Percentiles rank a stretch among this genome's conserved stretches.
These are phyloP conservation scores for Glaucomys volans DNA, from an alignment of 2,113 vertebrate species.

Conservation along the genomic window DNA sequence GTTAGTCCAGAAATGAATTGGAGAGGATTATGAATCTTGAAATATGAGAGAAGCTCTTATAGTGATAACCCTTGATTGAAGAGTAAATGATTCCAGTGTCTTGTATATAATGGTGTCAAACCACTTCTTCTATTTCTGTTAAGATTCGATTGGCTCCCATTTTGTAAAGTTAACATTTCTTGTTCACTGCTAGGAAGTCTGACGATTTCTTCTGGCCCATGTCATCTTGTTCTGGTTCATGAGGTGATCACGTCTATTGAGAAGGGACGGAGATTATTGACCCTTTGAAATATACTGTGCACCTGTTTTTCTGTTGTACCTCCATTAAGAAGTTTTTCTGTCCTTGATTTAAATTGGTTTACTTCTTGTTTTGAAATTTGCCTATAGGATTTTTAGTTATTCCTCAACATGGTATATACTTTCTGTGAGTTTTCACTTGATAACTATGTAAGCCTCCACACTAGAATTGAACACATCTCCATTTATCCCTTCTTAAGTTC, in stretches of 20 bases:
- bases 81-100: background rate
- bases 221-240: background rate
- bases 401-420: background rate
- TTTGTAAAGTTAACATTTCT: background rate
- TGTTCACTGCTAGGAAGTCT: background rate
- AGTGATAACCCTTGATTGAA: background rate
- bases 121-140: constrained; percentile 1
- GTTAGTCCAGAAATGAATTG: background rate
- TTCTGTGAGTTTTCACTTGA: background rate
- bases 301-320: background rate
- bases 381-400: background rate
- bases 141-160: background rate
- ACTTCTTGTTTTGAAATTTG: constrained; percentile 41
- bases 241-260: background rate
- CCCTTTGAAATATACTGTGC: background rate
- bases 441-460: background rate
- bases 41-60: background rate
- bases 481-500: background rate
- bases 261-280: background rate
- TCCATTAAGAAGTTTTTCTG: background rate
- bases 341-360: background rate
- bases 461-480: background rate
- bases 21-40: background rate
- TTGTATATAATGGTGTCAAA: background rate
- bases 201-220: background rate